A percentile compares a stretch with the other conserved stretches of the same genome.
phyloP scores from a whole-genome alignment of 2,113 vertebrate species.

The Dinomys branickii region DNA sequence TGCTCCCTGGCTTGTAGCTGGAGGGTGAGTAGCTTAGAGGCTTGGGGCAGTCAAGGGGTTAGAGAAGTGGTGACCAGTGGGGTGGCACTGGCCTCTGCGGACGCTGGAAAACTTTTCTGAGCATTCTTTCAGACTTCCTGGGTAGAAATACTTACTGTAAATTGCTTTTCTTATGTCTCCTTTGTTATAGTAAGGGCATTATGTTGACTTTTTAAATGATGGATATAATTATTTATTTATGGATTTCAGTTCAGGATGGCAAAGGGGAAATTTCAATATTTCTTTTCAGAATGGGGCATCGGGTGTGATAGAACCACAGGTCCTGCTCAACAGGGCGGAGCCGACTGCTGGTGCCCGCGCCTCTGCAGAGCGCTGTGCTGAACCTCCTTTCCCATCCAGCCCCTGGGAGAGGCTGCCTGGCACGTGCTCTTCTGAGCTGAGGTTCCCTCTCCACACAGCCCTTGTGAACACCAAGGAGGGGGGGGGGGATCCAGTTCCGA shows the following conservation, averaged over 20 bases:
- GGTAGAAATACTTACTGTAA: not conserved
- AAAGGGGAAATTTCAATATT: not conserved
- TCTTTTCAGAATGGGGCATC: not conserved
- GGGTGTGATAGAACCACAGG: not conserved
- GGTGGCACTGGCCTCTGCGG: not conserved
- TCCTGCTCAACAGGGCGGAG: not conserved
- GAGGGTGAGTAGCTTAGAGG: constrained; percentile 66
- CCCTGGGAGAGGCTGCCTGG: not conserved
- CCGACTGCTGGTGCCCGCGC: not conserved
- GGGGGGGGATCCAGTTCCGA: not conserved
- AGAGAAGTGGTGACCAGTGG: not conserved
- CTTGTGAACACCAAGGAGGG: not conserved
- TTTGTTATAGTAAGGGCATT: not conserved
- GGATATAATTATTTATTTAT: not conserved
- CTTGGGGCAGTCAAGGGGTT: not conserved
- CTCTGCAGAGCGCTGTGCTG: not conserved
- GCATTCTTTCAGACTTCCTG: not conserved
- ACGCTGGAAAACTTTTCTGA: not conserved
- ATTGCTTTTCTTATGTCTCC: not conserved
- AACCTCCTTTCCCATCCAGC: rapidly evolving
- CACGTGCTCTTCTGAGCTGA: rapidly evolving
- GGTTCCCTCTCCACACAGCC: not conserved
- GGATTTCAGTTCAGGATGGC: not conserved
- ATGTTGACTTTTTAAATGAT: not conserved
- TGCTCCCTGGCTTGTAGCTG: not conserved